Conservation (phyloP, 2,888 invertebrate species). For the Apomyelois bistriatella region DNA sequence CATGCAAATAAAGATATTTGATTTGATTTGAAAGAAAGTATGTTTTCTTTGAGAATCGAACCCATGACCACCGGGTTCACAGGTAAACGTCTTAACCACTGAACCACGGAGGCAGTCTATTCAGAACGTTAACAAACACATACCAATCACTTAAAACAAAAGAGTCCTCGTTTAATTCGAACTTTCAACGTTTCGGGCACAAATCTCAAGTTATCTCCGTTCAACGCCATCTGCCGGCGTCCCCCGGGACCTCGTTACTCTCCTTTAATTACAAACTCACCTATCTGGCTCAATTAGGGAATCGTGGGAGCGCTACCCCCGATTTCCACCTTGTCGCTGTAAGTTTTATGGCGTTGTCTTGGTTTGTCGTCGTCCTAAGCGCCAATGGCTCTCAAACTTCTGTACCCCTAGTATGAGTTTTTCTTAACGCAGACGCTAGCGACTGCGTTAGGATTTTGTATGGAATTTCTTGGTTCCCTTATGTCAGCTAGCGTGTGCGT, state of each 20-base stretch:
- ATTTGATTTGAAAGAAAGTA: no score
- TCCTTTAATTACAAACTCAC: conserved; percentile 65
- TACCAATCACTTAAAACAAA: not conserved
- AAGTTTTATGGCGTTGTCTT: conserved; percentile 21
- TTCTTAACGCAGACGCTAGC: no score
- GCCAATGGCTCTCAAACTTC: not conserved
- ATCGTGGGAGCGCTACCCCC: conserved; percentile 40
- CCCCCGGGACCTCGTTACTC: conserved; percentile 65
- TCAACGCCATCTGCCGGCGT: conserved; percentile 19
- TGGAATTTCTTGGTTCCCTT: no score
- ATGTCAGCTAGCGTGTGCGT: no score
- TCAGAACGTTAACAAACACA: not conserved
- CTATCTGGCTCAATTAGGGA: conserved; percentile 66
- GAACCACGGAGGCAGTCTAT: no score
- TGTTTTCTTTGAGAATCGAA: no score
- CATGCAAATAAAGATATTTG: no score
- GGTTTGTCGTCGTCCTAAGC: conserved; percentile 7
- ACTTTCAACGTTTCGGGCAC: not conserved
- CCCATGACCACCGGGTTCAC: no score
- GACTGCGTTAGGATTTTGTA: no score
- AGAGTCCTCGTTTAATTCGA: not conserved
- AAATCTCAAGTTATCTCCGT: conserved; percentile 1
- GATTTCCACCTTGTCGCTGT: conserved; percentile 40
- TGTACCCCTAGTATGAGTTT: no score
- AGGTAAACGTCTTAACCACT: no score